phyloP scores from a whole-genome alignment of 2,113 vertebrate species.

The Copsychus sechellarum region DNA sequence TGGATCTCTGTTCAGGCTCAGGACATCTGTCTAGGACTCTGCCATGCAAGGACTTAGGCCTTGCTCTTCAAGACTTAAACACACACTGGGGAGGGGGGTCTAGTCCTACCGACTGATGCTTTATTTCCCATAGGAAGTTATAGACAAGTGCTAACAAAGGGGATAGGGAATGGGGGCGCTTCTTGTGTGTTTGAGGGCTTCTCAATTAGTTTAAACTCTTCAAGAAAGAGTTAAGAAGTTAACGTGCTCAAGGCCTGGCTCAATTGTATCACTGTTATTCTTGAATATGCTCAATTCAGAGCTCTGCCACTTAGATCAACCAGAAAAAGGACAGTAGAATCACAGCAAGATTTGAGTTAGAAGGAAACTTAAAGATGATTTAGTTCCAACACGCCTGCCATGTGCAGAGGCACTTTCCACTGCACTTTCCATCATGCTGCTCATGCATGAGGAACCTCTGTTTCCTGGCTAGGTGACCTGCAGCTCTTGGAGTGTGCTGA shows the following conservation, averaged over 20 bases:
- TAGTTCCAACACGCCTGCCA: not conserved
- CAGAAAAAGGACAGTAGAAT: not conserved
- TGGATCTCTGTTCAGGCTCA: not conserved
- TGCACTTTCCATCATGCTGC: not conserved
- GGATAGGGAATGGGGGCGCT: accelerated
- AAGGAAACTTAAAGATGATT: not conserved
- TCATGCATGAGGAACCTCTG: accelerated
- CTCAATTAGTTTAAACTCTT: not conserved
- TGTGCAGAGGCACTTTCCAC: not conserved
- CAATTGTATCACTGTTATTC: not conserved
- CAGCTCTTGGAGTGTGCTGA: not conserved
- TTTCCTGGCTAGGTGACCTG: not conserved
- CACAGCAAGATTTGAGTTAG: not conserved
- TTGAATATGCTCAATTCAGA: not conserved
- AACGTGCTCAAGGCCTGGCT: accelerated
- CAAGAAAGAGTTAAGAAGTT: not conserved
- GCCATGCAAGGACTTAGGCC: not conserved
- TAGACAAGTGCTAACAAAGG: not conserved
- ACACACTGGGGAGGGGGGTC: not conserved
- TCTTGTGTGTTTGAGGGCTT: accelerated
- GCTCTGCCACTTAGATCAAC: not conserved
- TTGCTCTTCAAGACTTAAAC: not conserved
- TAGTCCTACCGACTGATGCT: not conserved
- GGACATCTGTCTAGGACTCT: not conserved
- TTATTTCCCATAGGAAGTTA: not conserved